A percentile compares a stretch with the other conserved stretches of the same genome.
Evolutionary conservation across 2,113 vertebrate genomes (phyloP).

Genomic region (Microtus ochrogaster): DNA sequence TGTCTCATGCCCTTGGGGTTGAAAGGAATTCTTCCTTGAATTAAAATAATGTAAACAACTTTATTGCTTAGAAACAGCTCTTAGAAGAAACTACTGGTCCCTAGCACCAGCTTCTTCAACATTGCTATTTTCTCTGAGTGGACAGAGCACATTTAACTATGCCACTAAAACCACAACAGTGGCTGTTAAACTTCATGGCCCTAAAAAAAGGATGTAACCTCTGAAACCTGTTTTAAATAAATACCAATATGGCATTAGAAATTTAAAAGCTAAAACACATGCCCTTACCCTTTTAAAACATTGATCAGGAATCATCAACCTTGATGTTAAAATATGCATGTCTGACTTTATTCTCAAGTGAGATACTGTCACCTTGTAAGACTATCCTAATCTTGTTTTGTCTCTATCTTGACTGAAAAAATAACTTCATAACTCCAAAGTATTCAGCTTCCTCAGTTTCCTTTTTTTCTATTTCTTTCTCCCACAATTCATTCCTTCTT

Average conservation of each 20-base stretch:
- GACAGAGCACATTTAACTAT: background rate
- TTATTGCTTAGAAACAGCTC: background rate
- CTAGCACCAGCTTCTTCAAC: background rate
- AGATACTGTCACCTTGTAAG: background rate
- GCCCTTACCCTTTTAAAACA: conserved; percentile 19
- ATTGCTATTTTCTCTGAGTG: background rate
- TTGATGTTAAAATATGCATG: conserved; percentile 35
- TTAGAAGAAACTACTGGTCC: background rate
- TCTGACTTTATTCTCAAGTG: conserved; percentile 28
- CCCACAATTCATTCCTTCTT: background rate
- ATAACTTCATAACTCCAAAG: background rate
- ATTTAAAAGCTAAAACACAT: conserved; percentile 6
- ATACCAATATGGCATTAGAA: background rate
- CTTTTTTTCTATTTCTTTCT: background rate
- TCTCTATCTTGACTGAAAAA: background rate
- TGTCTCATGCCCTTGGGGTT: background rate
- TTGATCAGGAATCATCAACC: background rate
- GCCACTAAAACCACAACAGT: background rate
- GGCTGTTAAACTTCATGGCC: conserved; percentile 6
- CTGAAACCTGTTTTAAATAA: conserved; percentile 44
- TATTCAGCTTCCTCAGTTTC: background rate
- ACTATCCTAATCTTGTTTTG: conserved; percentile 31
- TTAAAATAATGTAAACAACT: conserved; percentile 29
- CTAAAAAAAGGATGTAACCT: conserved; percentile 29
- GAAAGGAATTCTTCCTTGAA: background rate